These are phyloP conservation scores for Catocala nupta DNA, from an alignment of 2,888 invertebrate species.

Conservation along the genomic window DNA sequence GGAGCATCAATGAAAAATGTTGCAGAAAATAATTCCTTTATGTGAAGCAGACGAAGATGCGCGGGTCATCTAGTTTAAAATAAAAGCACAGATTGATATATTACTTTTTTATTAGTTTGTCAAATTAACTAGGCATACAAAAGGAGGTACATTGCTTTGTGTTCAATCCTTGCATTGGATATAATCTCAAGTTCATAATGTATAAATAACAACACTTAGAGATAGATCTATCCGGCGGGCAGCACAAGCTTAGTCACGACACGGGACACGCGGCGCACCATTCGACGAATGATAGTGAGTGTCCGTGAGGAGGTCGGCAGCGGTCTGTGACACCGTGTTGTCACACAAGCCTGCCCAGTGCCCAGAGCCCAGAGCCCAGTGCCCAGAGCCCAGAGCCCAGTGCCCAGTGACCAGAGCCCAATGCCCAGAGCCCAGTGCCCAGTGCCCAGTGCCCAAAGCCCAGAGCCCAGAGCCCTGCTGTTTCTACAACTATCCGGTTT, in stretches of 20 bases:
- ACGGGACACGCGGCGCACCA: background rate
- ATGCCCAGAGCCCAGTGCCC: no score
- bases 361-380: background rate
- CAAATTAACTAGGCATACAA: constrained; percentile 71
- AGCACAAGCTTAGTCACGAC: background rate
- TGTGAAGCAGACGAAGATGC: no score
- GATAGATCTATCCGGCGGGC: constrained; percentile 27
- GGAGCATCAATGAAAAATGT: no score
- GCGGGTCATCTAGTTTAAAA: constrained; percentile 15
- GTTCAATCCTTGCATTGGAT: constrained; percentile 67
- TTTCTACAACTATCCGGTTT: constrained; percentile 24
- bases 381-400: no score
- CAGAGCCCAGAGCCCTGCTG: background rate
- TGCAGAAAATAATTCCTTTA: no score
- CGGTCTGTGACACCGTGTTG: background rate
- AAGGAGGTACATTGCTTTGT: constrained; percentile 75
- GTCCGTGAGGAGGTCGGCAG: no score
- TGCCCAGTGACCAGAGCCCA: no score
- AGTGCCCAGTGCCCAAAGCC: no score
- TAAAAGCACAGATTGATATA: constrained; percentile 56
- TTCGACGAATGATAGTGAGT: background rate
- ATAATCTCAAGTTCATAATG: constrained; percentile 61
- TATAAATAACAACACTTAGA: constrained; percentile 40
- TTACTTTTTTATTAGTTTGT: constrained; percentile 69
- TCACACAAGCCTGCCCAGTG: background rate